These are phyloP conservation scores for Turritopsis dohrnii DNA, from an alignment of 30 jellyfish, hydroid and myxozoan genomes.

Conservation along the genomic window DNA sequence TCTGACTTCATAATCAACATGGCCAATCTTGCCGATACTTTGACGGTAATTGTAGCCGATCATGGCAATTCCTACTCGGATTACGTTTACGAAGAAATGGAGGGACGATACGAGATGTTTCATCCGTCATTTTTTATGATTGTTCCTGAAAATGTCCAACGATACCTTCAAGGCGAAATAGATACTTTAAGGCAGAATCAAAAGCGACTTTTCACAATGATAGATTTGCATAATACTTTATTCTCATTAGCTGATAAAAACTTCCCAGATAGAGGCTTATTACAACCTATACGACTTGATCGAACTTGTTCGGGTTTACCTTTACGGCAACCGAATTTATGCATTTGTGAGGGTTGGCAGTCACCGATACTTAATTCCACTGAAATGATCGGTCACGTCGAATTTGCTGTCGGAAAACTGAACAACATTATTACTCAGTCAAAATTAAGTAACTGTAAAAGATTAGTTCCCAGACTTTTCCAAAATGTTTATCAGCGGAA, in stretches of 20 bases:
- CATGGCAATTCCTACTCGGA: conserved; percentile 88
- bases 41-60: conserved; percentile 81
- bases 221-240: conserved; percentile 61
- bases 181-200: conserved; percentile 46
- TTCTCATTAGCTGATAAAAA: not conserved
- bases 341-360: conserved; percentile 85
- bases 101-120: conserved; percentile 82
- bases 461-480: not conserved
- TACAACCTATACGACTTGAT: conserved; percentile 30
- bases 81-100: conserved; percentile 52
- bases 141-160: conserved; percentile 49
- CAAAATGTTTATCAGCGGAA: not conserved
- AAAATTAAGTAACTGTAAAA: not conserved
- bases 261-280: conserved; percentile 33
- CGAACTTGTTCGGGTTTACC: conserved; percentile 58
- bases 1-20: conserved; percentile 38
- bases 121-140: conserved; percentile 87
- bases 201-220: conserved; percentile 55
- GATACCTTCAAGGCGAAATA: conserved; percentile 39
- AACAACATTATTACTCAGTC: conserved; percentile 53
- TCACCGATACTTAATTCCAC: conserved; percentile 56
- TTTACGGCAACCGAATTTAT: conserved; percentile 59
- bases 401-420: conserved; percentile 82
- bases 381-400: conserved; percentile 46
- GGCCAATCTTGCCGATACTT: conserved; percentile 43